phyloP scores from a whole-genome alignment of 2,113 vertebrate genomes.

The Pteruthius melanotis region DNA sequence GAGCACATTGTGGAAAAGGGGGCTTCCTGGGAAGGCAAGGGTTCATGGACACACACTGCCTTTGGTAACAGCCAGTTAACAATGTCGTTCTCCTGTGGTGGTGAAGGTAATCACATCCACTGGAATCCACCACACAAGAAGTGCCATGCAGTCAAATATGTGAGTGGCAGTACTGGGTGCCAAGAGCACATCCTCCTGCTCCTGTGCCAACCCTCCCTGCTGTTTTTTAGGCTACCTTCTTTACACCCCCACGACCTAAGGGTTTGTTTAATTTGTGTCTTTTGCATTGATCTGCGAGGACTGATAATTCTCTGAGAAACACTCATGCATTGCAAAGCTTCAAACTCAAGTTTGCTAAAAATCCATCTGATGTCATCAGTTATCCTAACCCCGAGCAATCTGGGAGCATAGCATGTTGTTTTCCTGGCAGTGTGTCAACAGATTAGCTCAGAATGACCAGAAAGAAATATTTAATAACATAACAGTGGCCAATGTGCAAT shows the following conservation, averaged over 20 bases:
- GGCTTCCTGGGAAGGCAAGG: background rate
- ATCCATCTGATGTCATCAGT: slow-evolving; percentile 35
- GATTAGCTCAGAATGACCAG: slow-evolving; percentile 47
- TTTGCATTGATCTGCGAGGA: background rate
- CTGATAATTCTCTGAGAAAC: background rate
- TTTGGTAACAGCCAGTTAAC: background rate
- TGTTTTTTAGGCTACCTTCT: background rate
- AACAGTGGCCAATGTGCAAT: slow-evolving; percentile 7
- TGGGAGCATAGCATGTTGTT: background rate
- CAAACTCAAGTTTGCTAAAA: background rate
- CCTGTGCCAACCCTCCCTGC: background rate
- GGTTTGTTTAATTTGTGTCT: background rate
- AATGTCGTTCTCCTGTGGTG: background rate
- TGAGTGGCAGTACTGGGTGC: background rate
- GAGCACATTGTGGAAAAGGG: background rate
- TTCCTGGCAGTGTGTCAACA: slow-evolving; percentile 33
- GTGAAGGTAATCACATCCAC: background rate
- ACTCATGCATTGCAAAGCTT: background rate
- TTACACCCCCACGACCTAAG: background rate
- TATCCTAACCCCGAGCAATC: slow-evolving; percentile 28
- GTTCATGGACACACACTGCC: background rate
- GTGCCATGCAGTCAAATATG: background rate
- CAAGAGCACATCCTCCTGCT: background rate
- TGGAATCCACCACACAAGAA: background rate
- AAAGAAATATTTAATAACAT: slow-evolving; percentile 50